Evolutionary conservation across 2,113 vertebrate species (phyloP).

Genomic region (Caranx melampygus): DNA sequence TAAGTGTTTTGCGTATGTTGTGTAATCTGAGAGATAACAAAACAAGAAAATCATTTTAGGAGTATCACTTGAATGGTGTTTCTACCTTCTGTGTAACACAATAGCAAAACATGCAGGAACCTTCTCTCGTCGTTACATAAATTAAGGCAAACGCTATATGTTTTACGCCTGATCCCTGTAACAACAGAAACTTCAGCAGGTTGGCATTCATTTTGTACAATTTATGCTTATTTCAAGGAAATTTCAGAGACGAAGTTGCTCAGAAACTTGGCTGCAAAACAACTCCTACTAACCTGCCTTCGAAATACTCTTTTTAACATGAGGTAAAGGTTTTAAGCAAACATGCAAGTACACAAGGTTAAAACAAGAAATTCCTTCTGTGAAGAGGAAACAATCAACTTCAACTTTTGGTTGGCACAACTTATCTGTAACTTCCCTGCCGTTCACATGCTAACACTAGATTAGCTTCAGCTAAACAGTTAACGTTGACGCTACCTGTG

Average conservation of each 20-base stretch:
- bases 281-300: too few relatives aligned
- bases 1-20: slow-evolving; percentile 13
- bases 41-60: background rate
- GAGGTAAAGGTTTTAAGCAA: background rate
- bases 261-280: background rate
- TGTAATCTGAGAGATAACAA: slow-evolving; percentile 5
- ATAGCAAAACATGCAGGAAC: background rate
- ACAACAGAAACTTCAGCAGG: background rate
- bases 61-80: background rate
- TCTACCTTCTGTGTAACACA: background rate
- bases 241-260: background rate
- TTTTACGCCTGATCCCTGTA: too few relatives aligned
- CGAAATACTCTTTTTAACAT: background rate
- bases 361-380: background rate
- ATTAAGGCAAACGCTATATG: background rate
- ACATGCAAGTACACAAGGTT: background rate
- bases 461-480: slow-evolving; percentile 30
- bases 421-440: background rate
- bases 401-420: background rate
- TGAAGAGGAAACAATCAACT: background rate
- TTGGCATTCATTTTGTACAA: background rate
- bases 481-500: background rate
- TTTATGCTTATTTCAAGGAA: background rate
- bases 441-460: background rate
- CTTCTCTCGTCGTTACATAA: background rate